A percentile compares a stretch with the other conserved stretches of the same genome.
Conservation (phyloP, 2,113 vertebrate species). For the zebrafish (Danio rerio) region GRCz12tu NC_133187.1:4647501-4648000, state of each 20-base stretch:
- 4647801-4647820: no score
- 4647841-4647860: background rate
- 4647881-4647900: conserved; percentile 70
- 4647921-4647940: conserved; percentile 60
- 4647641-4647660: no score
- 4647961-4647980: background rate
- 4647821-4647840: no score
- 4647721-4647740: conserved; percentile 56
- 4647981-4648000: no score
- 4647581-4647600: no score
- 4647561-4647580: no score
- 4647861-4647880: conserved; percentile 56
- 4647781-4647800: conserved; percentile 67
- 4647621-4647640: no score
- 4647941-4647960: conserved; percentile 72
- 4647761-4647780: conserved; percentile 80
- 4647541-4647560: no score
- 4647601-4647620: no score
- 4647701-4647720: conserved; percentile 73
- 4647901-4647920: conserved; percentile 60
- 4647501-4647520: no score
- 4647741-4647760: conserved; percentile 68
- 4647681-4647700: conserved; percentile 60
- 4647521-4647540: no score
- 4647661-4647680: no score